phyloP scores from a whole-genome alignment of 2,888 invertebrate species.

The Onthophagus sagittarius region DNA sequence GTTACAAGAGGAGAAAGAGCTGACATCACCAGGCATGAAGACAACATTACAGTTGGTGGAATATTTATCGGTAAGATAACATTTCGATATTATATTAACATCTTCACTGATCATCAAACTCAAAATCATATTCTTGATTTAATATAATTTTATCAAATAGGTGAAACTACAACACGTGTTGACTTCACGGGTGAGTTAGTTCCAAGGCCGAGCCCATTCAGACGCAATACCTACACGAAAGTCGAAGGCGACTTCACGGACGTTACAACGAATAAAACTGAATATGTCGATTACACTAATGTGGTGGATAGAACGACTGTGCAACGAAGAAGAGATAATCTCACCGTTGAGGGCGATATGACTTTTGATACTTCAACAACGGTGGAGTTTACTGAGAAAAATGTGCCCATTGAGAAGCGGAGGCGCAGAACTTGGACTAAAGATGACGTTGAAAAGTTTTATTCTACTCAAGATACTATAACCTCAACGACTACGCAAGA shows the following conservation, averaged over 20 bases:
- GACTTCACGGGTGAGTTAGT: conserved; percentile 67
- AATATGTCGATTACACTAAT: conserved; percentile 60
- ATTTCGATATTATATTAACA: no score
- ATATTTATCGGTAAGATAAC: conserved; percentile 58
- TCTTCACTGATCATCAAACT: no score
- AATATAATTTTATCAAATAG: conserved; percentile 44
- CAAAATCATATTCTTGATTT: no score
- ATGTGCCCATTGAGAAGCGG: conserved; percentile 53
- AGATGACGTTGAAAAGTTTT: conserved; percentile 68
- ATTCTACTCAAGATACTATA: conserved; percentile 56
- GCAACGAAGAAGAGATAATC: conserved; percentile 60
- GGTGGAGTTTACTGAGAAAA: conserved; percentile 60
- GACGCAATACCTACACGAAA: conserved; percentile 75
- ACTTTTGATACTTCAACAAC: conserved; percentile 63
- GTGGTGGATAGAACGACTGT: conserved; percentile 56
- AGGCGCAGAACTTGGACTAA: conserved; percentile 68
- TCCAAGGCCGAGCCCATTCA: conserved; percentile 62
- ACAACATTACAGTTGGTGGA: conserved; percentile 64
- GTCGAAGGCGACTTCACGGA: conserved; percentile 69
- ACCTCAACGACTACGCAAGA: conserved; percentile 65
- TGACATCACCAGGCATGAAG: conserved; percentile 60
- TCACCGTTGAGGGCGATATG: conserved; percentile 65
- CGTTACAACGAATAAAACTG: conserved; percentile 64
- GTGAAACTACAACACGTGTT: conserved; percentile 64
- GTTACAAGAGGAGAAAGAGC: conserved; percentile 61